phyloP scores from a whole-genome alignment of 2,888 invertebrate genomes.

The Cotesia congregata region DNA sequence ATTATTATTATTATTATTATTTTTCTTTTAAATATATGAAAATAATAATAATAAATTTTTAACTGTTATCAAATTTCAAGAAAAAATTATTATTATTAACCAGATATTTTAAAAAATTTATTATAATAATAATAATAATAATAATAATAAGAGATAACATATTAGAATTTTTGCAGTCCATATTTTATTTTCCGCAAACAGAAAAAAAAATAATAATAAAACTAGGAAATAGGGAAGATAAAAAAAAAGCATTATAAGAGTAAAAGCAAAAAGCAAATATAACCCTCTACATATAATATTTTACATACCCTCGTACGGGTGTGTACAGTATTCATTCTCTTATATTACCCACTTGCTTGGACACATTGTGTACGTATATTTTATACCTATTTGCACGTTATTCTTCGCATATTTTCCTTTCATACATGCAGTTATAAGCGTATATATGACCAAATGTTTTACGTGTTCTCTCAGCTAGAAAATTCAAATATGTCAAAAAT shows the following conservation, averaged over 20 bases:
- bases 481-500: not conserved
- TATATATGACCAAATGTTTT: slow-evolving; percentile 50
- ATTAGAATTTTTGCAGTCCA: too few species aligned
- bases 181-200: not conserved
- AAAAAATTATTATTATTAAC: too few species aligned
- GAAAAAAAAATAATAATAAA: not conserved
- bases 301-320: not conserved
- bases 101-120: too few species aligned
- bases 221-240: not conserved
- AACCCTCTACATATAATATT: not conserved
- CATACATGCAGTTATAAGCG: slow-evolving; percentile 17
- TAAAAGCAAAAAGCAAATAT: not conserved
- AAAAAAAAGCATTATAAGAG: not conserved
- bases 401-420: slow-evolving; percentile 58
- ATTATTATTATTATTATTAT: too few species aligned
- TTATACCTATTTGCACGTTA: slow-evolving; percentile 70
- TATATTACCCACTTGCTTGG: slow-evolving; percentile 66
- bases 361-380: slow-evolving; percentile 68
- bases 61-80: too few species aligned
- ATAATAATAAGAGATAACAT: too few species aligned
- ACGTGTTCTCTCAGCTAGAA: slow-evolving; percentile 26
- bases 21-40: too few species aligned
- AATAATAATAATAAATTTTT: too few species aligned
- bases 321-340: slow-evolving; percentile 32
- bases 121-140: too few species aligned